Evolutionary conservation across 2,888 invertebrate species (phyloP).

Genomic region (Drosophila lutescens): DNA sequence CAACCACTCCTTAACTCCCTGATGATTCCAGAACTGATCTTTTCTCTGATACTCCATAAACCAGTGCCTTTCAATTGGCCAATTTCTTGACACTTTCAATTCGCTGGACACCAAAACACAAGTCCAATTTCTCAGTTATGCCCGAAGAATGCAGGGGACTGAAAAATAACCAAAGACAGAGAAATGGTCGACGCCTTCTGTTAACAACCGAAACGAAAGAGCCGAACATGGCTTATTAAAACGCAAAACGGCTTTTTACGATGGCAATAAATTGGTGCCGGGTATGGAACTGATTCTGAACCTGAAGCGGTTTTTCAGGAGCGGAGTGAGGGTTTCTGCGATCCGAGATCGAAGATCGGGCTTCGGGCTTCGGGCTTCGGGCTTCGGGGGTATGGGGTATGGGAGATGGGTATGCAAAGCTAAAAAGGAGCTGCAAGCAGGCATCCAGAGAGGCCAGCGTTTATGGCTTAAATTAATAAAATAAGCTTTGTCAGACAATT

Average conservation of each 20-base stretch:
- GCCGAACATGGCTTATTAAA: conserved; percentile 78
- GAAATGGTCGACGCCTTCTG: conserved; percentile 64
- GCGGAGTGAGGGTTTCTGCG: background rate
- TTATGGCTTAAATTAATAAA: conserved; percentile 82
- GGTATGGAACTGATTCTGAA: conserved; percentile 36
- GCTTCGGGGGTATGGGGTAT: background rate
- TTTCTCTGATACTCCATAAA: conserved; percentile 33
- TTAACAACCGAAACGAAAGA: conserved; percentile 57
- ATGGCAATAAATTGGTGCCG: conserved; percentile 74
- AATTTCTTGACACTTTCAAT: conserved; percentile 53
- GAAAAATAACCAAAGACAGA: conserved; percentile 19
- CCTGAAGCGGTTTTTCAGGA: conserved; percentile 23
- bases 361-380: background rate
- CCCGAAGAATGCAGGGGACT: conserved; percentile 52
- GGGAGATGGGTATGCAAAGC: conserved; percentile 53
- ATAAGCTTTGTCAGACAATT: conserved; percentile 82
- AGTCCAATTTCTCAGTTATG: conserved; percentile 54
- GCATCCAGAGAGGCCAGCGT: conserved; percentile 63
- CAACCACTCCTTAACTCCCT: no score
- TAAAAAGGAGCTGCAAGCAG: conserved; percentile 44
- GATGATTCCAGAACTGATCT: conserved; percentile 6
- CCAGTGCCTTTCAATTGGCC: conserved; percentile 63
- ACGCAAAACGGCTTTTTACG: conserved; percentile 78
- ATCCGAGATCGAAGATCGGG: conserved; percentile 5
- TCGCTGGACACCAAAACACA: conserved; percentile 27